Conservation (phyloP, 2,113 vertebrate genomes). For the Psilopsiagon aymara region DNA sequence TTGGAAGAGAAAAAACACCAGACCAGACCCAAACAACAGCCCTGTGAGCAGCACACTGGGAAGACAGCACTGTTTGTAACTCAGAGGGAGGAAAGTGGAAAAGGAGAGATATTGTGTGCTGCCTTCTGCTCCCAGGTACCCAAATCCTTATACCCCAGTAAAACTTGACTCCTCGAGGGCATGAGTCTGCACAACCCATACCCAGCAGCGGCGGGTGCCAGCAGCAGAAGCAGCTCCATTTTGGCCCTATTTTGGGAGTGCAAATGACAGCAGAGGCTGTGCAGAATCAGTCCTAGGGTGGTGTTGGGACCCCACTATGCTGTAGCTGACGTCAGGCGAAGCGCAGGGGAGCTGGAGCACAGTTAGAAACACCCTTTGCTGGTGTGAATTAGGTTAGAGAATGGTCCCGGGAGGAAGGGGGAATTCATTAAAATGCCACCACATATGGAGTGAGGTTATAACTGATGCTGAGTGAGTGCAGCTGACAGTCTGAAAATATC, state of each 20-base stretch:
- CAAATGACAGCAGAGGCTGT: not conserved
- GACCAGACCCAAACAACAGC: not conserved
- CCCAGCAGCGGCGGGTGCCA: not conserved
- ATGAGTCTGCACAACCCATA: not conserved
- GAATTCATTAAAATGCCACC: not conserved
- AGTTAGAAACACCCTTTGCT: not conserved
- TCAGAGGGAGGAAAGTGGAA: accelerated
- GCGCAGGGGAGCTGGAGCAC: not conserved
- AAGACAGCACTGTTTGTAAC: not conserved
- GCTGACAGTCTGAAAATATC: not conserved
- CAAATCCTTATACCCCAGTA: not conserved
- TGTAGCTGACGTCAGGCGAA: not conserved
- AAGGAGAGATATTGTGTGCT: not conserved
- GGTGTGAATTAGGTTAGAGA: not conserved
- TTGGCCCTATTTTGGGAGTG: not conserved
- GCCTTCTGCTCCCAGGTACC: not conserved
- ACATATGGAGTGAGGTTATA: not conserved
- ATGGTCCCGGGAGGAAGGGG: not conserved
- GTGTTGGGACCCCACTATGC: not conserved
- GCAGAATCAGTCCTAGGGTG: not conserved
- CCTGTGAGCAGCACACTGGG: not conserved
- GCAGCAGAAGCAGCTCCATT: not conserved
- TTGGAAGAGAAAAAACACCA: not conserved
- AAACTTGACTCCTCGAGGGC: accelerated
- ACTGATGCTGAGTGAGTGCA: not conserved